Evolutionary conservation across 2,113 vertebrate genomes (phyloP), one percentile per base, ranked within the genome.

Genomic region (Naja naja): DNA sequence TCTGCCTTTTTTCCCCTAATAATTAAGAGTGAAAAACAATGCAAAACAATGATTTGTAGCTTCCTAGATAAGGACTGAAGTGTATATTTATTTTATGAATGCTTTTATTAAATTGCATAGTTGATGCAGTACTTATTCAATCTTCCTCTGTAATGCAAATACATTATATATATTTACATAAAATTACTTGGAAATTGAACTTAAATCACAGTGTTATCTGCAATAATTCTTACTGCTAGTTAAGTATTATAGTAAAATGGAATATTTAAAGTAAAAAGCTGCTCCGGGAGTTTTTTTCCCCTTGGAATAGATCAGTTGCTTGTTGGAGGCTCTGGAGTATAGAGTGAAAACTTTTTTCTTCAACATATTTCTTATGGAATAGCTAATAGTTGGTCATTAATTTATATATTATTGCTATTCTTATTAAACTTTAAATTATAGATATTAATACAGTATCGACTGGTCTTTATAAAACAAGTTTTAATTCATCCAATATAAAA

Each of bases 311-410:
- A 96, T 97, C 95, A 93, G 94, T 96, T 95, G 49, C 14, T 54
- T 94, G 60, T 90, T 91, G 91, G 93, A 94, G 52, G 93, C 95
- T 94, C 64, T 95, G 45, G 39, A 95, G 69, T 91, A 93, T 94
- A 95, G 81, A 86, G 85, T 91, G 95, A 96, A 95, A 58, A 18
- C 7, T 49, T 81, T 96, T 97, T 97, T 97, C 97, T 93, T 93
- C 96, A 95, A 94, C 23, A 92, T 56, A 25, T 95, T 94, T 95
- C 91, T 94, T 47, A 93, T 95, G 55, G 93, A 97, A 94, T 93
- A 95, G 54, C 96, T 96, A 95, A 97, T 93, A 93, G 89, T 55
- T 95, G 88, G 12, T 64, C 95, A 94, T 96, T 92, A 90, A 95
- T 93, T 96, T 96, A 95, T 95, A 90, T 30, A 43, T 91, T 94